Percentiles rank a stretch among this genome's conserved stretches.
These are phyloP conservation scores for Hydractinia symbiolongicarpus DNA, from an alignment of 30 jellyfish, hydroid and myxozoan species.

Conservation along the genomic window DNA sequence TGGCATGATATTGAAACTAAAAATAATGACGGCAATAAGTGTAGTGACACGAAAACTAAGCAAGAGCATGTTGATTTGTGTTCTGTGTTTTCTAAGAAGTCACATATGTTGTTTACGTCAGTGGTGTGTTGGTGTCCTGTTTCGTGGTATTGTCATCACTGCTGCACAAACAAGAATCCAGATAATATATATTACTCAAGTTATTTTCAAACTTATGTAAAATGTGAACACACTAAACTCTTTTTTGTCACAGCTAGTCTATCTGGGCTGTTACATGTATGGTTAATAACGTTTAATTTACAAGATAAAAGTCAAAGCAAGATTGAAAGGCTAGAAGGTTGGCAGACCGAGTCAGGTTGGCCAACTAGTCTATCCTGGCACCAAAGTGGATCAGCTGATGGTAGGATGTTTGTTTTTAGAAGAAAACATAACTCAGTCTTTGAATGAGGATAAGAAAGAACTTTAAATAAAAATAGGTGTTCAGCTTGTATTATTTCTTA, in stretches of 20 bases:
- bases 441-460: too few relatives aligned
- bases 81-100: conserved; percentile 2
- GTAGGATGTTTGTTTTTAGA: not conserved
- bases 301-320: not conserved
- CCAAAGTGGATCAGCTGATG: conserved; percentile 1
- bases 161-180: not conserved
- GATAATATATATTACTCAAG: conserved; percentile 2
- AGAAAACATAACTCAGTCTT: too few relatives aligned
- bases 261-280: conserved; percentile 23
- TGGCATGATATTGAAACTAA: conserved; percentile 11
- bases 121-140: conserved; percentile 29
- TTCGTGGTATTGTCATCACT: not conserved
- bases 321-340: not conserved
- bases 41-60: not conserved
- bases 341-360: conserved; percentile 25
- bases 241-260: conserved; percentile 26
- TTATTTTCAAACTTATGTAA: not conserved
- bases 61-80: not conserved
- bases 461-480: too few relatives aligned
- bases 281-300: conserved; percentile 17
- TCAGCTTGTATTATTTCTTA: too few relatives aligned
- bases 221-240: conserved; percentile 14
- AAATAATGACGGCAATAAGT: not conserved
- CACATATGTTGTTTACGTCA: conserved; percentile 21
- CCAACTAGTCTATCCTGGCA: conserved; percentile 22